Percentiles rank a stretch among this genome's conserved stretches.
These are phyloP conservation scores for Smittia sp. DNA, from an alignment of 2,888 invertebrate genomes.

Conservation along the genomic window DNA sequence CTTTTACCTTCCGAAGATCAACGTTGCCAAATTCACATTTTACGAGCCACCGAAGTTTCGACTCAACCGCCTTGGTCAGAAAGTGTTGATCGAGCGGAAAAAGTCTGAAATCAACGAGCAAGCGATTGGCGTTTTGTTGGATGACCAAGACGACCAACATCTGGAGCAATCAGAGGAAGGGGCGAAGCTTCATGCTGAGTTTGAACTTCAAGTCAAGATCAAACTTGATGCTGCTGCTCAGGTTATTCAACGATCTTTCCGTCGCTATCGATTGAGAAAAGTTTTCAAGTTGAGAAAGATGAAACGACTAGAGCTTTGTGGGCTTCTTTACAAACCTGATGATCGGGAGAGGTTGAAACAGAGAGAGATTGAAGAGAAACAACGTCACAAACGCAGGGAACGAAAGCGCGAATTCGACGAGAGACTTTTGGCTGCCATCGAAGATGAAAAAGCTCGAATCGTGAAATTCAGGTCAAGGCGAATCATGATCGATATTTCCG, in stretches of 20 bases:
- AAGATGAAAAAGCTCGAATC: conserved; percentile 54
- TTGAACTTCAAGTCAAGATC: not conserved
- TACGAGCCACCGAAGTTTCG: conserved; percentile 26
- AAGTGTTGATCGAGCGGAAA: not conserved
- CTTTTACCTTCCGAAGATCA: conserved; percentile 44
- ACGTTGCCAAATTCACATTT: not conserved
- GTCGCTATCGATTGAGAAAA: conserved; percentile 48
- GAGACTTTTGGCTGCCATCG: conserved; percentile 51
- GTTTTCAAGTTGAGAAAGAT: conserved; percentile 44
- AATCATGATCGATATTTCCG: conserved; percentile 69
- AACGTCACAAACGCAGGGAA: conserved; percentile 45
- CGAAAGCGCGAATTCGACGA: conserved; percentile 45
- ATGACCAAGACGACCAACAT: not conserved
- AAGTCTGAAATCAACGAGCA: not conserved
- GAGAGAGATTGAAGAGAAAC: conserved; percentile 42
- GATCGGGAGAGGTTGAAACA: conserved; percentile 48
- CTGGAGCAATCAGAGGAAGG: not conserved
- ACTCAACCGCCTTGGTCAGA: not conserved
- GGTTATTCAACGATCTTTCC: conserved; percentile 52
- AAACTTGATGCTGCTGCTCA: conserved; percentile 40
- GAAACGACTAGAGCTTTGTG: conserved; percentile 49
- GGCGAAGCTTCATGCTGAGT: not conserved
- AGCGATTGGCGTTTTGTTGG: not conserved
- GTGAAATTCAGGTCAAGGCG: conserved; percentile 55
- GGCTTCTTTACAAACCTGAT: conserved; percentile 53